Evolutionary conservation across 2,797 vertebrate genomes (phyloP).

Genomic region (Eulemur albifrons): DNA sequence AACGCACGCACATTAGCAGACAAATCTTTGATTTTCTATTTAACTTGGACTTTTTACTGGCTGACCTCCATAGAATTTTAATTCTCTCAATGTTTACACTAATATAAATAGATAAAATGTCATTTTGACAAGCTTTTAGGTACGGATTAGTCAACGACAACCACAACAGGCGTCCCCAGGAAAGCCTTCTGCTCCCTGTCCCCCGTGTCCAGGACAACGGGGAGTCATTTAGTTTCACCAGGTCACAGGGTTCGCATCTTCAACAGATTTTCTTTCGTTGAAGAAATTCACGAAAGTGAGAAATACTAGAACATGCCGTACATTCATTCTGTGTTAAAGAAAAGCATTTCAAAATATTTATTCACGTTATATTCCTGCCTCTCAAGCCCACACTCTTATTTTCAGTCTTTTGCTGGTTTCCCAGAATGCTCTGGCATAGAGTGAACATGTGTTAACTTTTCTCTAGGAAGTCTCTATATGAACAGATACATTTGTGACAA

Average conservation of each 20-base stretch:
- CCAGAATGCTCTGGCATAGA: neutral
- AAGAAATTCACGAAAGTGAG: neutral
- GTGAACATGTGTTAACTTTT: neutral
- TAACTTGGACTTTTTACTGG: neutral
- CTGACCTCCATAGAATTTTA: neutral
- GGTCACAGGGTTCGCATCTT: neutral
- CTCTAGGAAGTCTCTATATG: neutral
- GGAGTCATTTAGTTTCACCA: neutral
- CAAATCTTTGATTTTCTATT: neutral
- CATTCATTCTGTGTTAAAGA: neutral
- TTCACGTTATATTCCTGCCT: neutral
- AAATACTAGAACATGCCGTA: neutral
- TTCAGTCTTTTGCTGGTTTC: neutral
- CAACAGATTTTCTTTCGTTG: neutral
- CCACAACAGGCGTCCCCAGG: neutral
- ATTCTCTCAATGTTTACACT: neutral
- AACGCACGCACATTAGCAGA: neutral
- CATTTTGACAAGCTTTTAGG: neutral
- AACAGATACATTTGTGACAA: neutral
- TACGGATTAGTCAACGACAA: neutral
- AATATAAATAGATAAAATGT: neutral
- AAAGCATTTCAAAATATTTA: neutral
- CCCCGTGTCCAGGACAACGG: accelerated
- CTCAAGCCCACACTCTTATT: neutral
- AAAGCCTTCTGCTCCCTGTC: neutral